These are phyloP conservation scores for Camelus bactrianus DNA, from an alignment of 2,113 vertebrate genomes.

Conservation along the genomic window DNA sequence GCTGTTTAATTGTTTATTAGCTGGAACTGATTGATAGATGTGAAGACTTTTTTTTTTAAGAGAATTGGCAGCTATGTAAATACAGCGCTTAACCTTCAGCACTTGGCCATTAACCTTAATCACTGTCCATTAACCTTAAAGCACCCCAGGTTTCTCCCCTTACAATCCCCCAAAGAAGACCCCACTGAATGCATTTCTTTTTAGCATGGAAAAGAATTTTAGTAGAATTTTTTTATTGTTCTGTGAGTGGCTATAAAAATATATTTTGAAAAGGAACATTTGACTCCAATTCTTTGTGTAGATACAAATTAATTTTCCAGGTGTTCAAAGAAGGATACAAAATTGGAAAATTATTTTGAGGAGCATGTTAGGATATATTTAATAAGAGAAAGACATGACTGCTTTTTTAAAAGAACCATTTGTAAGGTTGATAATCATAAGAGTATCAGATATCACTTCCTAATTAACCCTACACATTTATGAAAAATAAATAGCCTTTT, in stretches of 20 bases:
- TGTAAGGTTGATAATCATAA: background rate
- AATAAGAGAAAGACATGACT: background rate
- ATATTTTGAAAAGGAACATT: constrained; percentile 52
- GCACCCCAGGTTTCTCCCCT: constrained; percentile 78
- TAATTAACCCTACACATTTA: background rate
- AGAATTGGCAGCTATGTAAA: constrained; percentile 82
- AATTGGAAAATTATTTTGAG: constrained; percentile 26
- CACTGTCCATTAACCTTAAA: constrained; percentile 82
- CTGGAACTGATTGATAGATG: constrained; percentile 77
- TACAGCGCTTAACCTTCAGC: constrained; percentile 81
- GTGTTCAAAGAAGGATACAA: constrained; percentile 28
- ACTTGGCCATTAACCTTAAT: constrained; percentile 82
- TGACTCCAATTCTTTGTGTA: constrained; percentile 35
- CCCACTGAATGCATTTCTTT: constrained; percentile 26
- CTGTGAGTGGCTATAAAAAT: constrained; percentile 41
- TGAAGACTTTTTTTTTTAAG: constrained; percentile 29
- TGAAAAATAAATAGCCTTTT: constrained; percentile 25
- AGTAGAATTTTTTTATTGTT: constrained; percentile 72
- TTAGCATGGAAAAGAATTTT: constrained; percentile 35
- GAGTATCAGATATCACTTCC: background rate
- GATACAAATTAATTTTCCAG: constrained; percentile 65
- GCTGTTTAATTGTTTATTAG: constrained; percentile 78
- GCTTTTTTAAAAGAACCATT: background rate
- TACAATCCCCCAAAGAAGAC: constrained; percentile 66
- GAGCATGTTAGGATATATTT: background rate